phyloP scores from a whole-genome alignment of 2,797 vertebrate species.

The Rhinella marina region DNA sequence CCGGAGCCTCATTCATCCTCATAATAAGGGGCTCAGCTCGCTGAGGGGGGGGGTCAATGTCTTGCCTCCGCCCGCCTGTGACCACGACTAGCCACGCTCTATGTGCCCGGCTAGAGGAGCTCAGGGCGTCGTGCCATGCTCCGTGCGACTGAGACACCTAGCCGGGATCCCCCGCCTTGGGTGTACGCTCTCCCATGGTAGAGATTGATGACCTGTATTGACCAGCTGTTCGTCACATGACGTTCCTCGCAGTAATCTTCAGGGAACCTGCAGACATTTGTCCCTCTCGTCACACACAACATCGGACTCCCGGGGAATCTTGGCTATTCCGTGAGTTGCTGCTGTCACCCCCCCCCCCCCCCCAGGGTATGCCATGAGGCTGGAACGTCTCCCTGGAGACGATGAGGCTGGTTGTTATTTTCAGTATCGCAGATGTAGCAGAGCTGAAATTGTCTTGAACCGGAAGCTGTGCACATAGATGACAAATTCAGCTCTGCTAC shows the following conservation, averaged over 20 bases:
- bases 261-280: slow-evolving; percentile 26
- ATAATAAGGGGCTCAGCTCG: not conserved
- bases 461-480: not conserved
- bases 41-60: not conserved
- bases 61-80: not conserved
- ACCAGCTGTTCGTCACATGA: slow-evolving; percentile 55
- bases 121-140: not conserved
- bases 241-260: slow-evolving; percentile 50
- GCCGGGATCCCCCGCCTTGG: slow-evolving; percentile 16
- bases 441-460: not conserved
- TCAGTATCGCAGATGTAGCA: not conserved
- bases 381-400: not conserved
- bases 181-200: slow-evolving; percentile 16
- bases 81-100: not conserved
- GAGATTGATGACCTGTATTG: slow-evolving; percentile 36
- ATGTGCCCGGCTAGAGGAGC: not conserved
- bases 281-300: not conserved
- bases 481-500: not conserved
- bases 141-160: not conserved
- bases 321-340: slow-evolving; percentile 15
- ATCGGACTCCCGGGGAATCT: not conserved
- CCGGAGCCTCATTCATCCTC: slow-evolving; percentile 25
- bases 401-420: not conserved
- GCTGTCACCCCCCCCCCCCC: not conserved
- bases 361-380: not conserved